Base-by-base conservation (phyloP, 1,140 invertebrate species). In the Belonocnema kinseyi region DNA sequence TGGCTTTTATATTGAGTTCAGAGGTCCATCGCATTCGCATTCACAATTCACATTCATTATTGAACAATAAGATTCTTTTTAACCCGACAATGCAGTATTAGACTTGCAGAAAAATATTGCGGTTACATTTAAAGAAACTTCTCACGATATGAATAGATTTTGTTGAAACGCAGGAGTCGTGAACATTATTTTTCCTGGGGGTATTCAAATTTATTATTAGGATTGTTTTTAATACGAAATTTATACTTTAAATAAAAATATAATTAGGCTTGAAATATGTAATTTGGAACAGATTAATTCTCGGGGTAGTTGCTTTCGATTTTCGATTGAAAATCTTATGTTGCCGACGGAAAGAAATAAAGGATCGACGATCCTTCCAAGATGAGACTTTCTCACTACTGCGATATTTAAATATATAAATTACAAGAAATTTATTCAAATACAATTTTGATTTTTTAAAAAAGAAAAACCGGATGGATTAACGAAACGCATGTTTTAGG, bases 21-120 rank as follows among this genome's bases (percentile, higher is more conserved):
- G 53, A 54, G 17, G 53, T 54, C 8, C 13, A 40, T 66, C 13
- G 21, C 17, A 6, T 46, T 33, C n/a, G 7, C 26, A 66, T 66
- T n/a, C 61, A 66, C 61, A 66, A 66, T 46, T 33, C 33, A 0
- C 61, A 26, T 33, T 66, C n/a, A 40, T 66, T 40, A 66, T n/a
- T 66, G 11, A 16, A 66, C 33, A 66, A 66, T 66, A 40, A 33
- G n/a, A 14, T 66, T 33, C 4, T 46, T 66, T n/a, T 66, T 66
- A 7, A 40, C 13, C 13, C n/a, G 13, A 66, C 33, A n/a, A 66
- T 66, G n/a, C n/a, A n/a, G 7, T 66, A 66, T 46, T 16, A 40
- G 16, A 66, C 10, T 33, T 66, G 33, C 61, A 33, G 40, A 66
- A 16, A 66, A 66, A 66, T 10, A 46, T 46, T 33, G 26, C 19